These are phyloP conservation scores for Falco biarmicus DNA, from an alignment of 2,797 vertebrate genomes.

Conservation along the genomic window DNA sequence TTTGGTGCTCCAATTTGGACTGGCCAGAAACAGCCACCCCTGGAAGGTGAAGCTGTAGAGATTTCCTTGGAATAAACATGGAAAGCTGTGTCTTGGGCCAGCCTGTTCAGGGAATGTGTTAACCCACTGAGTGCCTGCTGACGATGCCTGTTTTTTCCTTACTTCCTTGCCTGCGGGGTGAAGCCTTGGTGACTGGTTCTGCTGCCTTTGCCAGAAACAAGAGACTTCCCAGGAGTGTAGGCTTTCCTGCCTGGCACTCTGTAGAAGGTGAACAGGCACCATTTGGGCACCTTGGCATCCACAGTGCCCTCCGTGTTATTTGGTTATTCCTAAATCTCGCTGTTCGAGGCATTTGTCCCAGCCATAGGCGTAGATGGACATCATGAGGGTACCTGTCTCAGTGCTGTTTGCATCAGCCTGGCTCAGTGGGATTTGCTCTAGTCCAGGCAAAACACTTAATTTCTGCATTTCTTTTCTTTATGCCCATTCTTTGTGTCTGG, in stretches of 20 bases:
- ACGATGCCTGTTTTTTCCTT: neutral
- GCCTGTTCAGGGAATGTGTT: neutral
- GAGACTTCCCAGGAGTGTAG: rapidly evolving
- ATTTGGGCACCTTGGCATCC: neutral
- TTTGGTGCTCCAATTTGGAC: neutral
- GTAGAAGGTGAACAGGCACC: neutral
- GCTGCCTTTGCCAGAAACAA: neutral
- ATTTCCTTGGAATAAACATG: neutral
- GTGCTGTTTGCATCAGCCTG: neutral
- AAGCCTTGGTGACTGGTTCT: neutral
- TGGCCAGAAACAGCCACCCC: neutral
- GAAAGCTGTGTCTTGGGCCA: neutral
- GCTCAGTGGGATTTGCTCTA: neutral
- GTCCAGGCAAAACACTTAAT: neutral
- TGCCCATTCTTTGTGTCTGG: neutral
- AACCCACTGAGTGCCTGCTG: neutral
- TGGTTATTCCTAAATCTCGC: neutral
- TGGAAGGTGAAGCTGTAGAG: neutral
- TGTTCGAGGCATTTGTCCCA: neutral
- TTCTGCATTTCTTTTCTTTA: neutral
- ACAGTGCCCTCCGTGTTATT: neutral
- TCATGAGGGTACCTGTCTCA: neutral
- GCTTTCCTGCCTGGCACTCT: neutral
- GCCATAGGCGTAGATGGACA: neutral
- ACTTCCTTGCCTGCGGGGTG: neutral